Evolutionary conservation across 2,113 vertebrate genomes (phyloP).

Genomic region (Hylia prasina): DNA sequence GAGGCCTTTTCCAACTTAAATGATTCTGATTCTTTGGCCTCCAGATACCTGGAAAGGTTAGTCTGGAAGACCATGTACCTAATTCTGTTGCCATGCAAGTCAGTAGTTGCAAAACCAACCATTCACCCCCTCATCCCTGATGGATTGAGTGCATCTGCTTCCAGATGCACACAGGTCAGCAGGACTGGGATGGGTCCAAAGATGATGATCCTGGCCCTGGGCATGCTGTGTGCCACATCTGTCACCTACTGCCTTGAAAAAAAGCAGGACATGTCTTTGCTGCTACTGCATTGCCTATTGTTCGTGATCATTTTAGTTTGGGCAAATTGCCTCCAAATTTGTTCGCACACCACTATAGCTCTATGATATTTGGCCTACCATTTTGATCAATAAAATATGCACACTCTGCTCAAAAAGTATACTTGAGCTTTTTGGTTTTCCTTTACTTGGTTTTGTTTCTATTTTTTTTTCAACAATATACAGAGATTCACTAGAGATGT

Average conservation of each 20-base stretch:
- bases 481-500: not conserved
- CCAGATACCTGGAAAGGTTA: not conserved
- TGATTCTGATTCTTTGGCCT: not conserved
- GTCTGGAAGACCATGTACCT: not conserved
- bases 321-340: not conserved
- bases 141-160: not conserved
- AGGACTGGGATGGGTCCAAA: not conserved
- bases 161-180: not conserved
- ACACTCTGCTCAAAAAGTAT: not conserved
- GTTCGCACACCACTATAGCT: not conserved
- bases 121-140: fast-evolving
- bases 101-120: not conserved
- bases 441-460: not conserved
- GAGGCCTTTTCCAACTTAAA: not conserved
- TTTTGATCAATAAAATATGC: not conserved
- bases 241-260: not conserved
- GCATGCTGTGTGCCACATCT: not conserved
- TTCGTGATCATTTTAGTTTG: not conserved
- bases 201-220: not conserved
- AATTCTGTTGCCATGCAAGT: not conserved
- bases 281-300: not conserved
- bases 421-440: not conserved
- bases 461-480: not conserved
- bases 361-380: not conserved
- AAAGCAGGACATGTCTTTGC: not conserved